A percentile compares a stretch with the other conserved stretches of the same genome.
Evolutionary conservation across 2,797 vertebrate species (phyloP).

Genomic region (Poecilia gillii): DNA sequence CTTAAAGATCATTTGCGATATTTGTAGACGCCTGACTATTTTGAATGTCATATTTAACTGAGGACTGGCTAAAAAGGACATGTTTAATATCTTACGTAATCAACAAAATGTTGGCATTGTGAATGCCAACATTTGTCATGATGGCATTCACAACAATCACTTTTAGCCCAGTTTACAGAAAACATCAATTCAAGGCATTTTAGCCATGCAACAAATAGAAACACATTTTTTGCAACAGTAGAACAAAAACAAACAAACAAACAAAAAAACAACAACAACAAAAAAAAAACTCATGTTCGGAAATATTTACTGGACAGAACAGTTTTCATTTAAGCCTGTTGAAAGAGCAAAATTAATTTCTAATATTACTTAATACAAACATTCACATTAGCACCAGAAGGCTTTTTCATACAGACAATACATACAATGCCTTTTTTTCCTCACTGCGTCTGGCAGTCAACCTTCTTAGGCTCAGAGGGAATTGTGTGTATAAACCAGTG

Average conservation of each 20-base stretch:
- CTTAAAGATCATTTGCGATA: not conserved
- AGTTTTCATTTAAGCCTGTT: not conserved
- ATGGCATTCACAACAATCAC: not conserved
- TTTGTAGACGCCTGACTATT: not conserved
- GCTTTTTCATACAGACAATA: conserved; percentile 20
- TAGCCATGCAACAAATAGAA: conserved; percentile 1
- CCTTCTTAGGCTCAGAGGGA: conserved; percentile 23
- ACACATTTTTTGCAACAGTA: no score
- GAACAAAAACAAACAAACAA: not conserved
- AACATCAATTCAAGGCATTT: not conserved
- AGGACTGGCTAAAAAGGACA: not conserved
- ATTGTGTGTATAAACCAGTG: conserved; percentile 27
- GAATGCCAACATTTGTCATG: not conserved
- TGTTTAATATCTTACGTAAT: not conserved
- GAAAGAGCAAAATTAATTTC: conserved; percentile 27
- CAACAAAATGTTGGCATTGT: no score
- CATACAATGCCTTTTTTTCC: conserved; percentile 36
- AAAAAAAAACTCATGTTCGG: not conserved
- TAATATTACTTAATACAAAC: conserved; percentile 11
- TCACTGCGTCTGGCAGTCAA: conserved; percentile 21
- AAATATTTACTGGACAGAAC: not conserved
- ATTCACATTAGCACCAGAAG: conserved; percentile 24
- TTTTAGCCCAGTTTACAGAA: not conserved
- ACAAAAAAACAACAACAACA: not conserved
- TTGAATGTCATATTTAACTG: not conserved